phyloP scores from a whole-genome alignment of 2,113 vertebrate species.

The Tricholaema leucomelas region DNA sequence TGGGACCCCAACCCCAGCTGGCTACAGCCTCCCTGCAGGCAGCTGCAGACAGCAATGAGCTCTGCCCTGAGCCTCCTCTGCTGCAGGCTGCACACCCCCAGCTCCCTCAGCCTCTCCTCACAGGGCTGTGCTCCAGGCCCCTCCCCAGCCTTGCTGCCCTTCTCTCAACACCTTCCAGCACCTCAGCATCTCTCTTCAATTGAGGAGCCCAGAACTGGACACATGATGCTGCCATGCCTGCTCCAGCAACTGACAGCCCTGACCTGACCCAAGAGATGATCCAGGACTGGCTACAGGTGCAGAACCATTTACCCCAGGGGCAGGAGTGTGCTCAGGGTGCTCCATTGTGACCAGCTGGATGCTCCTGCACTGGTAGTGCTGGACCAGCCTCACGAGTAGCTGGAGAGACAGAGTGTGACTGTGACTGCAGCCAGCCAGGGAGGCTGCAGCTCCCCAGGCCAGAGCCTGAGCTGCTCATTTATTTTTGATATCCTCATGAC shows the following conservation, averaged over 20 bases:
- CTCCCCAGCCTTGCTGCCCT: no score
- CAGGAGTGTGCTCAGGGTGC: background rate
- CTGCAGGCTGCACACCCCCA: no score
- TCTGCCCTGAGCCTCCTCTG: no score
- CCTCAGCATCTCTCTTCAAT: no score
- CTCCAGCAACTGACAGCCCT: background rate
- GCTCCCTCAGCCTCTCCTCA: no score
- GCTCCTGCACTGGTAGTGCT: fast-evolving
- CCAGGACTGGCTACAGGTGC: background rate
- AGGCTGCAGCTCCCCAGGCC: background rate
- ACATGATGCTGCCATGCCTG: background rate
- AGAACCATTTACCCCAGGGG: no score
- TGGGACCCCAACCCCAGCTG: no score
- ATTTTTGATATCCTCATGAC: background rate
- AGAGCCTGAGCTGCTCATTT: background rate
- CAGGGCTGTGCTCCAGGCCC: no score
- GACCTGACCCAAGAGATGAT: fast-evolving
- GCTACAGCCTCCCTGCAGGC: no score
- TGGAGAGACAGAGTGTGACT: fast-evolving
- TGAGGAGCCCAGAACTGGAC: no score
- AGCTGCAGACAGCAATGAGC: no score
- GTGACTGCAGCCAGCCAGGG: fast-evolving
- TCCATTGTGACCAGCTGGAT: fast-evolving
- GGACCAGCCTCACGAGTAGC: fast-evolving
- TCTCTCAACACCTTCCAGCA: no score